Percentiles rank a stretch among this genome's conserved stretches.
phyloP scores from a whole-genome alignment of 2,888 invertebrate genomes.

The Drosophila anomalata region DNA sequence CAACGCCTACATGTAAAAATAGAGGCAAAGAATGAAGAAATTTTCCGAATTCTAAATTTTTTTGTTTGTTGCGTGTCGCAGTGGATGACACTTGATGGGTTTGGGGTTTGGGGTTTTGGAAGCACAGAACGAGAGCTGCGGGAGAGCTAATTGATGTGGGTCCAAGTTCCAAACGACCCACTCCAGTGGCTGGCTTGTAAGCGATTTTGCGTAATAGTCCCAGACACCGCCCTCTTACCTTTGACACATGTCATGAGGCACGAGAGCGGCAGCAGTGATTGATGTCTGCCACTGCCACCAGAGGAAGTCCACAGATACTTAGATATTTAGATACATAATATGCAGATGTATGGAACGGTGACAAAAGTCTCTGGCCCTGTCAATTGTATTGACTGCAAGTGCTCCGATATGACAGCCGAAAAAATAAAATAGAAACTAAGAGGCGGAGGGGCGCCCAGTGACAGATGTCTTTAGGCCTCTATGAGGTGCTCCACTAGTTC shows the following conservation, averaged over 20 bases:
- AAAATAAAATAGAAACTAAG: not conserved
- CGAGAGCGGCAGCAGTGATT: constrained; percentile 50
- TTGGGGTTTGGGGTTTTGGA: not conserved
- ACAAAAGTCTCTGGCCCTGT: constrained; percentile 34
- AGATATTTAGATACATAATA: not conserved
- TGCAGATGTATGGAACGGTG: not conserved
- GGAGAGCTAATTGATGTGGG: constrained; percentile 71
- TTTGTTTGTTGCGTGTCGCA: constrained; percentile 38
- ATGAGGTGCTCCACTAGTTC: constrained; percentile 29
- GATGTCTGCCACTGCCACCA: constrained; percentile 48
- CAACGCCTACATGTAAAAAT: constrained; percentile 62
- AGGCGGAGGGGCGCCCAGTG: constrained; percentile 8
- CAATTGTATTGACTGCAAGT: constrained; percentile 46
- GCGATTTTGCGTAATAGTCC: constrained; percentile 56
- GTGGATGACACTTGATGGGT: constrained; percentile 44
- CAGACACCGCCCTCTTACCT: constrained; percentile 64
- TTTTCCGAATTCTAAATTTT: constrained; percentile 46
- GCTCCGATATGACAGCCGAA: constrained; percentile 18
- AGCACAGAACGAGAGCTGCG: constrained; percentile 21
- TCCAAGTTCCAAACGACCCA: constrained; percentile 16
- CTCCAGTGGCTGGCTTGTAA: constrained; percentile 22
- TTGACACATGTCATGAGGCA: constrained; percentile 66
- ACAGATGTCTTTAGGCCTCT: constrained; percentile 30
- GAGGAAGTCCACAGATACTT: constrained; percentile 1
- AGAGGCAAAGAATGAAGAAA: constrained; percentile 56